These are phyloP conservation scores for Prenolepis imparis DNA, from an alignment of 2,888 invertebrate species.

Conservation along the genomic window DNA sequence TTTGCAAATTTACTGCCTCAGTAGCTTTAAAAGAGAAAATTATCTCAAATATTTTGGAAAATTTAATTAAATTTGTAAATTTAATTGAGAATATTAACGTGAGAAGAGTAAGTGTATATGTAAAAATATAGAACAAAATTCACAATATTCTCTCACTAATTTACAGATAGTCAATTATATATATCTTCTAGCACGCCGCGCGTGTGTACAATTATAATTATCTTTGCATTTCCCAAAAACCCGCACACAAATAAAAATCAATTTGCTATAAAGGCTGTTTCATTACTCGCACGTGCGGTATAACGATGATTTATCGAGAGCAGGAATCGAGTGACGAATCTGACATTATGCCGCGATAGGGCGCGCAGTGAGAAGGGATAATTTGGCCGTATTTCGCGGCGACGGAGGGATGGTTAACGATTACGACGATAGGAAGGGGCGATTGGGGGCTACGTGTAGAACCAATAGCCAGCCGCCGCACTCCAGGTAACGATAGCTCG, in stretches of 20 bases:
- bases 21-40: background rate
- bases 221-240: background rate
- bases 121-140: background rate
- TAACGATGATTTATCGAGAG: constrained; percentile 47
- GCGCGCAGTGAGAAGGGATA: constrained; percentile 65
- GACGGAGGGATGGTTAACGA: constrained; percentile 73
- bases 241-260: constrained; percentile 10
- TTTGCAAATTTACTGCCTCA: background rate
- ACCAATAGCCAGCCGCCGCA: constrained; percentile 63
- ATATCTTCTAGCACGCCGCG: no score
- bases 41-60: background rate
- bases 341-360: constrained; percentile 38
- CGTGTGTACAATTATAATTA: background rate
- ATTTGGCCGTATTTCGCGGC: constrained; percentile 76
- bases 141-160: background rate
- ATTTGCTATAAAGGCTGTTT: background rate
- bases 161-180: background rate
- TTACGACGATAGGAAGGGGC: constrained; percentile 50
- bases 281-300: constrained; percentile 49
- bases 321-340: constrained; percentile 59
- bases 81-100: background rate
- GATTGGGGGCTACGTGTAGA: constrained; percentile 53
- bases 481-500: constrained; percentile 74
- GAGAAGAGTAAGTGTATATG: background rate
- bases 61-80: background rate